A percentile compares a stretch with the other conserved stretches of the same genome.
These are phyloP conservation scores for Pyrochroa serraticornis DNA, from an alignment of 2,888 invertebrate genomes.

Conservation along the genomic window DNA sequence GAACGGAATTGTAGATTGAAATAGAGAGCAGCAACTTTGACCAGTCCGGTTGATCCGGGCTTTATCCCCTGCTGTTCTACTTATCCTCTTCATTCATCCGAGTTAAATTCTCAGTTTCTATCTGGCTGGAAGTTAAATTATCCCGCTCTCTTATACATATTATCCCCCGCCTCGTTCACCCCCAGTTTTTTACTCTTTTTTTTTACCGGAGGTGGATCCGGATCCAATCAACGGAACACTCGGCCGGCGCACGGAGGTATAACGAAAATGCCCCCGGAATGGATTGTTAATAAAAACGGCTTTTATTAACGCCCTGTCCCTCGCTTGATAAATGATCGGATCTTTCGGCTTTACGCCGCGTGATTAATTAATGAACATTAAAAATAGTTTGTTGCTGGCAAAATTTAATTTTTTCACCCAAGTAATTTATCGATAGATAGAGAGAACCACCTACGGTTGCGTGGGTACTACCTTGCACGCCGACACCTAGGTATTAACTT, in stretches of 20 bases:
- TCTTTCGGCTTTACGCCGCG: conserved; percentile 43
- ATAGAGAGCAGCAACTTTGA: conserved; percentile 50
- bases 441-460: neutral
- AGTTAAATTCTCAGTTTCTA: conserved; percentile 44
- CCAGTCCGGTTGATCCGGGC: conserved; percentile 46
- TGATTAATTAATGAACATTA: conserved; percentile 52
- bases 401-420: conserved; percentile 29
- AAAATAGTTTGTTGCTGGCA: conserved; percentile 46
- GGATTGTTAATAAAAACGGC: conserved; percentile 48
- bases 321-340: conserved; percentile 51
- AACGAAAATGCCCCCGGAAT: too few species aligned
- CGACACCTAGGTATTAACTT: neutral
- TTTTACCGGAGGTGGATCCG: conserved; percentile 2
- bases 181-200: conserved; percentile 20
- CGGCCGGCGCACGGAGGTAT: neutral
- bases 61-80: conserved; percentile 47
- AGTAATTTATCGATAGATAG: conserved; percentile 33
- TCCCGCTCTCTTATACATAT: conserved; percentile 36
- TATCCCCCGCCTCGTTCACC: conserved; percentile 27
- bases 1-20: conserved; percentile 49
- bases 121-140: conserved; percentile 35
- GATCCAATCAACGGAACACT: conserved; percentile 24
- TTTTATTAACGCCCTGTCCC: conserved; percentile 39
- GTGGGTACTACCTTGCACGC: neutral
- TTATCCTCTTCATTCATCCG: conserved; percentile 51